Conservation (phyloP, 2,797 vertebrate genomes). For the Perodicticus potto region DNA sequence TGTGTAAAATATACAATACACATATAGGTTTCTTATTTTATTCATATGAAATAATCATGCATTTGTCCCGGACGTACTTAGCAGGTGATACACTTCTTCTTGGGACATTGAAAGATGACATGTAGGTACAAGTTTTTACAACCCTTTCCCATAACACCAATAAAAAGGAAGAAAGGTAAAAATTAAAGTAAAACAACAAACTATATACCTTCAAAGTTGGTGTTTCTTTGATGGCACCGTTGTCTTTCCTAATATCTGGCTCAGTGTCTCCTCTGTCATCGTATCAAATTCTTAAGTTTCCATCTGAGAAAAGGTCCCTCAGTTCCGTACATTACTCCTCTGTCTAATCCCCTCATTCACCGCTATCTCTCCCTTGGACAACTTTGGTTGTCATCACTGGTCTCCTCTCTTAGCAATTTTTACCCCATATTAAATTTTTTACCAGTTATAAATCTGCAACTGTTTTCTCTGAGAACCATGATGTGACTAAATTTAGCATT, state of each 20-base stretch:
- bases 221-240: accelerated
- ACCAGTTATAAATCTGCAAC: not conserved
- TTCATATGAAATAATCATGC: not conserved
- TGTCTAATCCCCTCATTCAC: too few species aligned
- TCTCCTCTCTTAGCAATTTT: not conserved
- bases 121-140: not conserved
- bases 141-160: not conserved
- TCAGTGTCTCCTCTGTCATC: too few species aligned
- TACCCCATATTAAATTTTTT: not conserved
- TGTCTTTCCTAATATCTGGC: accelerated
- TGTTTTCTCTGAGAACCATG: not conserved
- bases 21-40: not conserved
- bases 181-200: not conserved
- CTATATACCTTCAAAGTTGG: accelerated
- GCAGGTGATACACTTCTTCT: too few species aligned
- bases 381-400: accelerated
- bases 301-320: not conserved
- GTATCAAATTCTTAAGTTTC: not conserved
- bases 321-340: too few species aligned
- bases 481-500: not conserved
- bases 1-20: not conserved
- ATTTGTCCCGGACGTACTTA: too few species aligned
- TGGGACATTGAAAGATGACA: not conserved
- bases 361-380: not conserved
- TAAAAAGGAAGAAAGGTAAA: not conserved